Base-by-base conservation (phyloP, 2,797 vertebrate genomes). In the Parauchenoglanis punctatus region DNA sequence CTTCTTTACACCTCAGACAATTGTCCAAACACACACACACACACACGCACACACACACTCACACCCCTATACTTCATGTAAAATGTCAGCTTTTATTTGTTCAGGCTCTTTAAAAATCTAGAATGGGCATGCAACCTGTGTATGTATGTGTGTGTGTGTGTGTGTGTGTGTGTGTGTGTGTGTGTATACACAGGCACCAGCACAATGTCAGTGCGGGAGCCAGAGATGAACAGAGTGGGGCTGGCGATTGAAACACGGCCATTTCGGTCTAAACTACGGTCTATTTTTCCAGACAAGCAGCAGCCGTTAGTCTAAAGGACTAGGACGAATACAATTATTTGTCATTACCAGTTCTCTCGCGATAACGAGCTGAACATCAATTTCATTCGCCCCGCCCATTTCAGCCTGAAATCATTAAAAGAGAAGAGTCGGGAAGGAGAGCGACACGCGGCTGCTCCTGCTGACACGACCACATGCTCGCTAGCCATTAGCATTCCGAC, bases 391-490 rank as follows among this genome's bases (percentile, higher is more conserved):
- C 25, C 54, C 77, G 31, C 77, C 77, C 77, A 58, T 40, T 76
- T 10, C 49, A 17, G 2, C 49, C 35, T 63, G 52, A 58, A 23
- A 10, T 31, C 31, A 25, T 35, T 40, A 3, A 49, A 40, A 52
- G 52, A 12, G 83, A 12, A 28, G 52, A 25, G 87, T 8, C 12
- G 35, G 2, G 40, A 23, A 52, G 72, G 12, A 54, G 46, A 15
- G n/a, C 0, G 23, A 59, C 2, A 2, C 12, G 18, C 6, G 56
- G 46, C 35, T 59, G 56, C 86, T 90, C 90, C 89, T 87, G 89
- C 89, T 88, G 91, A 93, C 90, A 92, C 86, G 70, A 91, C 90
- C 89, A 91, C 87, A 90, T 89, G 89, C 90, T 93, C 75, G 20
- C 75, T 20, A 75, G 87, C 87, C 28, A 85, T 90, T 88, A 91